Base-by-base conservation (phyloP, 2,888 invertebrate genomes). In the Apotomis turbidana region DNA sequence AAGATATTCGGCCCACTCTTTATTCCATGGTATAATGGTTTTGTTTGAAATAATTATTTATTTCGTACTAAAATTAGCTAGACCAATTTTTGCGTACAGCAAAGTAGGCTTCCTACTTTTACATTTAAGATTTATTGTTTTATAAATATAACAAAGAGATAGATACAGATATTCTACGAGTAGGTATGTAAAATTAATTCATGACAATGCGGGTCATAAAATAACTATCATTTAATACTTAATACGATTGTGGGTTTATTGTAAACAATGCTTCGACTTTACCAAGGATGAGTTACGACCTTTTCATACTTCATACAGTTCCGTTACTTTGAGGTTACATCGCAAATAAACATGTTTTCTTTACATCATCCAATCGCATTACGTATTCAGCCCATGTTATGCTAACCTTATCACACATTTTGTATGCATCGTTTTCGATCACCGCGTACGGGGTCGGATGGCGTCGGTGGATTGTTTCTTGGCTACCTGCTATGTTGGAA, bases 401-500 rank as follows among this genome's bases (percentile, higher is more conserved):
- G 66, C 46, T 36, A 57, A 66, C 55, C 66, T 66, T 66, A 68
- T 72, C 68, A 73, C 54, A 64, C 69, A 73, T 73, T 49, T 73
- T 69, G 63, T 69, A 73, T 73, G 70, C 73, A 63, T 70, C 63
- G 61, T 63, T 63, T 72, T 68, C 62, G 63, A 62, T 62, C 27
- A 58, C 70, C 64, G 36, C 70, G 68, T 63, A 54, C 72, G 52
- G 68, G 52, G 72, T 52, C 63, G 63, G 13, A 44, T 57, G 41
- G 68, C 62, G 55, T 38, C 49, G 36, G 10, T 49, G 41, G 38
- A 55, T 55, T 41, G n/a, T 61, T 61, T 36, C 49, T 41, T 52
- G 9, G 36, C 36, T 54, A 59, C 27, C 10, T 57, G 44, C 12
- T 55, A 12, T 15, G 3, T 52, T 9, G 54, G 44, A 4, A 46